Evolutionary conservation across 2,113 vertebrate species (phyloP), one percentile per base, ranked within the genome.

Genomic region (Gnathonemus echidnorhynchus): DNA sequence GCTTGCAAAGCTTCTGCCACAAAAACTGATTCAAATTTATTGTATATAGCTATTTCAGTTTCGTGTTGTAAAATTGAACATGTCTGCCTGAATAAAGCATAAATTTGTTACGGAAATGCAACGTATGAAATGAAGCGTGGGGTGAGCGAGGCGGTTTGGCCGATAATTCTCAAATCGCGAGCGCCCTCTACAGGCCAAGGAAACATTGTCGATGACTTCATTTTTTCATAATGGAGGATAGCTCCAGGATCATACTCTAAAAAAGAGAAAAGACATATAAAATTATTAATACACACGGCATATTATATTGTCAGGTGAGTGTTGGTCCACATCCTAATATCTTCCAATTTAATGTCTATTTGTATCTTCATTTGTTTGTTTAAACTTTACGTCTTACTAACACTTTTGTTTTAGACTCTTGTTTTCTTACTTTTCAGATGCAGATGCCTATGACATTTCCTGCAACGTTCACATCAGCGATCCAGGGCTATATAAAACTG

Each of bases 211-310:
- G n/a, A 66, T 2, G 31, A 31, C 56, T 92, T 95, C 95, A 99
- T 93, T 98, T 99, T 95, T 99, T 99, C 98, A 99, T 98, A 93
- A 99, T 97, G 50, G 97, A 99, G 84, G 98, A 98, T 93, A 99
- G 95, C 93, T 99, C 98, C 94, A 99, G 96, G 91, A 99, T 97
- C 96, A 97, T 97, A 92, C 96, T 97, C 98, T 99, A 96, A 96
- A 97, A 97, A 86, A 94, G 74, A 91, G 87, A 48, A 31, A 83
- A 83, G 17, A 5, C 53, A 56, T 8, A 42, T 19, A 39, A 21
- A 3, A 19, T 42, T 2, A 83, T 19, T 83, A 24, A 58, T 58
- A 58, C 24, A 58, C 56, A n/a, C 56, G 24, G 56, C 5, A 58
- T 58, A 56, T 56, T 56, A 56, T 3, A 3, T 27, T 66, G 62